phyloP scores from a whole-genome alignment of 2,113 vertebrate genomes.

The Notarius quadriscutis region DNA sequence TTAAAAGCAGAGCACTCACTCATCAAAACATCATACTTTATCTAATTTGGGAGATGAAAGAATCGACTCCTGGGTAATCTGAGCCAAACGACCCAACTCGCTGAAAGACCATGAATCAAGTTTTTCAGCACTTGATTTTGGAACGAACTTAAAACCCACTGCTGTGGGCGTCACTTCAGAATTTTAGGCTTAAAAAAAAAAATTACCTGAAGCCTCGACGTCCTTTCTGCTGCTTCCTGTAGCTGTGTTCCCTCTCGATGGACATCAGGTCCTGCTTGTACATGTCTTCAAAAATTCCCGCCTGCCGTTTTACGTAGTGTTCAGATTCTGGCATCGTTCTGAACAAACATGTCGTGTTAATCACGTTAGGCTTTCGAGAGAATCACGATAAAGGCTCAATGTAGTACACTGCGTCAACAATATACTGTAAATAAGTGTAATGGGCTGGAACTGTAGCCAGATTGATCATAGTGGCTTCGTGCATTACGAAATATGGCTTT shows the following conservation, averaged over 20 bases:
- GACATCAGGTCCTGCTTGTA: slow-evolving; percentile 71
- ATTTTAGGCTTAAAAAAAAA: neutral
- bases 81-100: neutral
- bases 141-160: neutral
- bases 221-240: slow-evolving; percentile 55
- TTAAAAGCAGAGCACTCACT: neutral
- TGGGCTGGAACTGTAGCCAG: neutral
- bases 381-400: neutral
- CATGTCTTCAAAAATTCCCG: slow-evolving; percentile 68
- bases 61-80: neutral
- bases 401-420: neutral
- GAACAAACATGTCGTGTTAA: neutral
- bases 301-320: slow-evolving; percentile 67
- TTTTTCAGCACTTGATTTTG: neutral
- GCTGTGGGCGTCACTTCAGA: neutral
- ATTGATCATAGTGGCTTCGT: neutral
- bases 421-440: neutral
- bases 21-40: neutral
- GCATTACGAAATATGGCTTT: neutral
- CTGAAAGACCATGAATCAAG: neutral
- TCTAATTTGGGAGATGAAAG: neutral
- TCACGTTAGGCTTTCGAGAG: neutral
- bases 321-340: slow-evolving; percentile 58
- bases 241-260: slow-evolving; percentile 66
- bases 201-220: slow-evolving; percentile 56